Evolutionary conservation across 2,797 vertebrate genomes (phyloP), one percentile per base, ranked within the genome.

Genomic region (Notoglanidium macrostoma): DNA sequence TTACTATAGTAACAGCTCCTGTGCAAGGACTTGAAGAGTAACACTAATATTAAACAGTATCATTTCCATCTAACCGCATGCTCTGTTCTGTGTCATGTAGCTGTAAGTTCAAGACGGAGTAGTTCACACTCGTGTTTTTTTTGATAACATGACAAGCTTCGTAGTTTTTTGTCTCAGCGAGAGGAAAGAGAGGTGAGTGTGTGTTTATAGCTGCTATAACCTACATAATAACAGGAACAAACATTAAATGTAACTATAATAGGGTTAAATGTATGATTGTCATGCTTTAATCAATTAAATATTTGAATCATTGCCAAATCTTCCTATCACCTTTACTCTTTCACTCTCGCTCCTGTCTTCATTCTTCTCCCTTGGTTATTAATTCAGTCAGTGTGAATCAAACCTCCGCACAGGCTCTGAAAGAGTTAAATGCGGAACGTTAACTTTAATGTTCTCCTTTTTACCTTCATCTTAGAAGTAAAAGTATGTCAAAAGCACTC

Each of bases 401-500:
- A 70, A 68, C 10, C 85, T 72, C 26, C 23, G 21, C 19, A 32
- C n/a, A 73, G 61, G 21, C 35, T 32, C 74, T 40, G 15, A 49
- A 19, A 5, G 51, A 57, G 54, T 29, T 73, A 73, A 84, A 73
- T 73, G 7, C 5, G 3, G 35, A 70, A 26, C 55, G 59, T 2
- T 2, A 26, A 17, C 44, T 23, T 54, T 32, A 51, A 46, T 63
- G 23, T 46, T 81, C 49, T 77, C 67, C 14, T 59, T 79, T 65
- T 79, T 67, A 70, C 65, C 51, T 79, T 86, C 61, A 68, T 79
- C 46, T 17, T 10, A n/a, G 29, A 63, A 81, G 59, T 44, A 54
- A 78, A 78, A 79, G 65, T n/a, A 10, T 40, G 51, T 79, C 74
- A 86, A 57, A 86, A 78, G 67, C 65, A 17, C 85, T 65, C 23